Conservation (phyloP, 2,888 invertebrate species). For the Adineta ricciae region DNA sequence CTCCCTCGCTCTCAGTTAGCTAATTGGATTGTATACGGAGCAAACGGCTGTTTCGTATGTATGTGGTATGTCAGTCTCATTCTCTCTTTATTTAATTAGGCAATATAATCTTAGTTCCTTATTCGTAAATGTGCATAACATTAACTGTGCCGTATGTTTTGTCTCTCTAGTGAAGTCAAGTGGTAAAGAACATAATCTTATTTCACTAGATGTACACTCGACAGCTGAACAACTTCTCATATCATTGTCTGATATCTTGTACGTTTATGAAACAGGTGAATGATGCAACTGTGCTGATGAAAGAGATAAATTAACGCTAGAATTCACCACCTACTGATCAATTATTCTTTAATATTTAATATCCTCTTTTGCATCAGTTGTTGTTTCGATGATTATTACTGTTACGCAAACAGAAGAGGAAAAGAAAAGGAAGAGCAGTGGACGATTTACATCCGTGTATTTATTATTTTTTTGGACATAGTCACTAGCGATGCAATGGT, state of each 20-base stretch:
- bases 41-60: too few relatives aligned
- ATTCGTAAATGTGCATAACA: too few relatives aligned
- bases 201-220: background rate
- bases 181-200: slow-evolving; percentile 4
- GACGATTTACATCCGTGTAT: background rate
- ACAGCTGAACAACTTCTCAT: slow-evolving; percentile 3
- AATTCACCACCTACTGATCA: background rate
- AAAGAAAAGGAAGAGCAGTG: background rate
- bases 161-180: background rate
- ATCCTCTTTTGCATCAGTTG: background rate
- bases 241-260: background rate
- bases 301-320: background rate
- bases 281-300: background rate
- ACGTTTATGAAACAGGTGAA: background rate
- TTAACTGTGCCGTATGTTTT: too few relatives aligned
- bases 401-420: background rate
- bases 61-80: too few relatives aligned
- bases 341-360: slow-evolving; percentile 7
- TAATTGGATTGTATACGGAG: too few relatives aligned
- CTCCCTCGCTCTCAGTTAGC: too few relatives aligned
- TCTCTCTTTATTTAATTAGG: too few relatives aligned
- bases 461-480: background rate
- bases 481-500: background rate
- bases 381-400: background rate
- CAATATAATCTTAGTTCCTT: too few relatives aligned